Percentiles rank a stretch among this genome's conserved stretches.
Conservation (phyloP, 1,140 invertebrate genomes). For the Drosophila triauraria region DNA sequence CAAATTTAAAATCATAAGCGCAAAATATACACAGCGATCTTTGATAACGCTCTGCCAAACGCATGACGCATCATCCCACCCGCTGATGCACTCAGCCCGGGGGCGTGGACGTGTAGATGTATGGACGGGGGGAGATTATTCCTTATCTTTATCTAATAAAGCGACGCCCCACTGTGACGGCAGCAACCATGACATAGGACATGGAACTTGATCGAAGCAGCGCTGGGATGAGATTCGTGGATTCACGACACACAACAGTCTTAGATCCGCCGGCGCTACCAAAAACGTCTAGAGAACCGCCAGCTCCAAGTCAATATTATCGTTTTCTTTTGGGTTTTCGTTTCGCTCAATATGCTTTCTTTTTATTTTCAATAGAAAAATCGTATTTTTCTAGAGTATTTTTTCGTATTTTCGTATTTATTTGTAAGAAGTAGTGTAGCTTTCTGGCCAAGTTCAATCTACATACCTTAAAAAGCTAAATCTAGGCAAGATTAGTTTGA, state of each 20-base stretch:
- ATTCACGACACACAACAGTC: conserved; percentile 2
- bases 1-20: background rate
- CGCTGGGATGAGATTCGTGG: conserved; percentile 17
- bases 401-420: conserved; percentile 50
- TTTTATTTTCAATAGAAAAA: conserved; percentile 80
- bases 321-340: conserved; percentile 45
- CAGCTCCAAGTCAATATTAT: conserved; percentile 63
- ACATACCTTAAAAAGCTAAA: conserved; percentile 78
- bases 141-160: conserved; percentile 23
- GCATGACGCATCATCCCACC: conserved; percentile 16
- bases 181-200: background rate
- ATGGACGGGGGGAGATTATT: background rate
- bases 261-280: conserved; percentile 36
- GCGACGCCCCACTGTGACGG: conserved; percentile 17
- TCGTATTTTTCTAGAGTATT: conserved; percentile 73
- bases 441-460: conserved; percentile 52
- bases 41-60: background rate
- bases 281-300: conserved; percentile 68
- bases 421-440: conserved; percentile 47
- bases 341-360: conserved; percentile 51
- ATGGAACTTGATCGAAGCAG: conserved; percentile 15
- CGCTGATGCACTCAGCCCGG: background rate
- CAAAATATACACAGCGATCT: background rate
- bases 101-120: background rate
- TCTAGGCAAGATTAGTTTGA: conserved; percentile 42